Percentiles rank a stretch among this genome's conserved stretches.
phyloP scores from a whole-genome alignment of 2,797 vertebrate species.

The Tenualosa thibaudeaui region DNA sequence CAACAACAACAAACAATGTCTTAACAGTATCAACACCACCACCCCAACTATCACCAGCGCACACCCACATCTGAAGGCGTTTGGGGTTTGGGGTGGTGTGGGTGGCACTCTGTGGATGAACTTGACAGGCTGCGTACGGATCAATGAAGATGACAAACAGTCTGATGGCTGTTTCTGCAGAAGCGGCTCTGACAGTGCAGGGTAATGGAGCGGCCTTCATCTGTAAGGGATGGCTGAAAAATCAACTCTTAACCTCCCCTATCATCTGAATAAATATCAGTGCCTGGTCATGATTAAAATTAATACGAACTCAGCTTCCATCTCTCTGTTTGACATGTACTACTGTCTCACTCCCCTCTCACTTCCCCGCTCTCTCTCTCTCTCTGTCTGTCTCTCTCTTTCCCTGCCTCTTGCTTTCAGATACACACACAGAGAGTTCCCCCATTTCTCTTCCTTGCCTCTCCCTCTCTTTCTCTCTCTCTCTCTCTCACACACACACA shows the following conservation, averaged over 20 bases:
- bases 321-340: not conserved
- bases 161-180: slow-evolving; percentile 23
- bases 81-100: slow-evolving; percentile 44
- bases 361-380: not conserved
- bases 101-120: slow-evolving; percentile 57
- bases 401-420: not conserved
- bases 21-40: not conserved
- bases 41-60: not conserved
- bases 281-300: slow-evolving; percentile 6
- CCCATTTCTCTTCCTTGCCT: not conserved
- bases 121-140: slow-evolving; percentile 33
- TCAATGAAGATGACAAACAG: slow-evolving; percentile 52
- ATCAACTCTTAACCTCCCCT: slow-evolving; percentile 33
- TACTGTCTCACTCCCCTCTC: too few species aligned
- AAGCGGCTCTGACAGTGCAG: slow-evolving; percentile 25
- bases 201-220: slow-evolving; percentile 44
- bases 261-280: slow-evolving; percentile 51
- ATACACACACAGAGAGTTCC: too few species aligned
- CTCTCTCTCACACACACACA: not conserved
- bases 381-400: not conserved
- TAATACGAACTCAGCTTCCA: not conserved
- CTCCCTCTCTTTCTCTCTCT: not conserved
- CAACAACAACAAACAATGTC: not conserved
- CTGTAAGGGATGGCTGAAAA: slow-evolving; percentile 20
- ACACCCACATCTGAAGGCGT: slow-evolving; percentile 46